These are phyloP conservation scores for Microcebus ravelobensis DNA, from an alignment of 2,113 vertebrate species.

Conservation along the genomic window DNA sequence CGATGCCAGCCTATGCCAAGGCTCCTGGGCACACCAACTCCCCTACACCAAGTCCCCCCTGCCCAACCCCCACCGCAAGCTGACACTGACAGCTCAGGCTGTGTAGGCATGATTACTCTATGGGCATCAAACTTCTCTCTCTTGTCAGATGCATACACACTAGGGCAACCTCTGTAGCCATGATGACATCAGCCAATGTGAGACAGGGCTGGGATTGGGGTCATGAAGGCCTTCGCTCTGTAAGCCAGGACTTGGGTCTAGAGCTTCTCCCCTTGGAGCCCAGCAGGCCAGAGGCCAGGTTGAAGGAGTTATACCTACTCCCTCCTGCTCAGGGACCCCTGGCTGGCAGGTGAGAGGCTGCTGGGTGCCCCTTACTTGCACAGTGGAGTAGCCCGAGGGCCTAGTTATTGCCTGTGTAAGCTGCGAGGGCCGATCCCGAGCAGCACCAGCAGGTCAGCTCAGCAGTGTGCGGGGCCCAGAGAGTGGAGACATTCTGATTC, in stretches of 20 bases:
- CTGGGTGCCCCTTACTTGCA: background rate
- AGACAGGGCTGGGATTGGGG: background rate
- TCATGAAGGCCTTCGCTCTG: background rate
- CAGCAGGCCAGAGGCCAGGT: background rate
- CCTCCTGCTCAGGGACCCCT: background rate
- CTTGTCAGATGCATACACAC: background rate
- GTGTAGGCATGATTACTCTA: background rate
- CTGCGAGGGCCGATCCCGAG: background rate
- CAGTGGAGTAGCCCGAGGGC: background rate
- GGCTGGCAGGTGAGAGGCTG: background rate
- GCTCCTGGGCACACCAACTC: background rate
- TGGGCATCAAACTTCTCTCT: background rate
- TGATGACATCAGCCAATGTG: background rate
- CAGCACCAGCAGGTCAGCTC: background rate
- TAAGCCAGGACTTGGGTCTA: background rate
- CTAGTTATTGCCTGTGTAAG: background rate
- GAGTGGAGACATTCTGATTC: background rate
- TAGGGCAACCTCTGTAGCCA: background rate
- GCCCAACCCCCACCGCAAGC: background rate
- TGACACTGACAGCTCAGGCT: background rate
- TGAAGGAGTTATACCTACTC: background rate
- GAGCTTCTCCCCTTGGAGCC: background rate
- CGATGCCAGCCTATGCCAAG: background rate
- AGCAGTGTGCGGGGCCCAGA: accelerated
- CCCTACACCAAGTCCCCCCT: background rate